Evolutionary conservation across 2,113 vertebrate species (phyloP), one percentile per base, ranked within the genome.

Genomic region (Etheostoma cragini): DNA sequence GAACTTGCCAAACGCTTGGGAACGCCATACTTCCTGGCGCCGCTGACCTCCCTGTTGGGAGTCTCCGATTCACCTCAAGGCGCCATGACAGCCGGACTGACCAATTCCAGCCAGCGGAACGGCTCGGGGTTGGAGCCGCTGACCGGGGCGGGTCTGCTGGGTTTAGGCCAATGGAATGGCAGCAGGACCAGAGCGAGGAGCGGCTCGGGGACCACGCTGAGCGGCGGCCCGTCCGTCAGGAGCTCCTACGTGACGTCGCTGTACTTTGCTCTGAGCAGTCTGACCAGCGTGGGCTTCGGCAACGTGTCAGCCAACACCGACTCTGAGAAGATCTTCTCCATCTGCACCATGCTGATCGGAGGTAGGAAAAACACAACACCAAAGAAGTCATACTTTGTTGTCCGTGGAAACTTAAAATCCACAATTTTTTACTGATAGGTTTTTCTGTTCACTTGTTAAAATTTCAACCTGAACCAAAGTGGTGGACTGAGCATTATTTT

Each of bases 311-410:
- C 96, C 70, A 96, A 96, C 91, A 96, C 96, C 0, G 96, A 96
- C 91, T 94, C 95, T 0, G 96, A 96, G 90, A 96, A 96, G 90
- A 96, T 96, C 90, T 96, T 96, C 85, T 96, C 95, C 79, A 96
- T 96, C 70, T 96, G 95, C 91, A 96, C 96, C 80, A 96, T 96
- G 96, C 89, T 96, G 71, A 94, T 96, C 0, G 96, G 96, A 94
- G 96, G 96, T 96, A 82, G 85, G 89, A 1, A n/a, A 15, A 80
- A 47, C 0, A 26, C n/a, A 22, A 19, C 50, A 12, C 13, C n/a
- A 26, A 26, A 1, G 0, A 54, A 21, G 1, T 22, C 13, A 11
- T 42, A 42, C 38, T 42, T 11, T 11, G 38, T 11, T 11, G 38
- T 35, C 42, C 17, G n/a, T 35, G 3, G 21, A 56, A 45, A 3